These are phyloP conservation scores for Halcyon smyrnensis DNA, from an alignment of 2,797 vertebrate genomes.

Conservation along the genomic window DNA sequence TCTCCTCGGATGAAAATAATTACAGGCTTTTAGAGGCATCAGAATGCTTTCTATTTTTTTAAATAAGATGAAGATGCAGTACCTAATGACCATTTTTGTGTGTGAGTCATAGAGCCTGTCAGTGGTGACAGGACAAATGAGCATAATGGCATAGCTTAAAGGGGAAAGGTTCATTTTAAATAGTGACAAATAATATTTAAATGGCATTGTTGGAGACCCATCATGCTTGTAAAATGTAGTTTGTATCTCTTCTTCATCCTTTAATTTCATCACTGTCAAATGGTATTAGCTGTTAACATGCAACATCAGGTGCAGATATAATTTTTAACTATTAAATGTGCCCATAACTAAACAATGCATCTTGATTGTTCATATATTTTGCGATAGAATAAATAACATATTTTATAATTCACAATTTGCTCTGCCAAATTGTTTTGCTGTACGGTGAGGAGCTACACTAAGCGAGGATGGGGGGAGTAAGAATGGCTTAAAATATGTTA, in stretches of 20 bases:
- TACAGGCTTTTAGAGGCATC: conserved; percentile 97
- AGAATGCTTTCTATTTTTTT: conserved; percentile 92
- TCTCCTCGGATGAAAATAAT: conserved; percentile 99
- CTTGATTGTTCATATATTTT: conserved; percentile 76
- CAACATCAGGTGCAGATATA: conserved; percentile 85
- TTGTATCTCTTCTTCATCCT: conserved; percentile 85
- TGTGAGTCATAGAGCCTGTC: conserved; percentile 98
- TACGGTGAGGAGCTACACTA: not conserved
- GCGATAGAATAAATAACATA: conserved; percentile 63
- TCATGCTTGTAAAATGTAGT: conserved; percentile 92
- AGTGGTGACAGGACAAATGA: conserved; percentile 97
- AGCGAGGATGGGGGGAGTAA: not conserved
- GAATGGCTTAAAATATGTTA: conserved; percentile 49
- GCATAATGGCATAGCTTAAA: conserved; percentile 96
- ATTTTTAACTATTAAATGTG: conserved; percentile 83
- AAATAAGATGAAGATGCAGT: conserved; percentile 95
- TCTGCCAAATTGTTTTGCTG: conserved; percentile 50
- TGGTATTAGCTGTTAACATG: conserved; percentile 83
- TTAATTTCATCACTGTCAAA: conserved; percentile 86
- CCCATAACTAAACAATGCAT: conserved; percentile 79
- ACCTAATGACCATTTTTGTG: conserved; percentile 99
- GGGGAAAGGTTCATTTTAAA: conserved; percentile 91
- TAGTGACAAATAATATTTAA: conserved; percentile 95
- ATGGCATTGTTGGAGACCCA: conserved; percentile 94
- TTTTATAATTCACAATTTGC: conserved; percentile 61